Evolutionary conservation across 2,113 vertebrate genomes (phyloP), one percentile per base, ranked within the genome.

Genomic region (Galemys pyrenaicus): DNA sequence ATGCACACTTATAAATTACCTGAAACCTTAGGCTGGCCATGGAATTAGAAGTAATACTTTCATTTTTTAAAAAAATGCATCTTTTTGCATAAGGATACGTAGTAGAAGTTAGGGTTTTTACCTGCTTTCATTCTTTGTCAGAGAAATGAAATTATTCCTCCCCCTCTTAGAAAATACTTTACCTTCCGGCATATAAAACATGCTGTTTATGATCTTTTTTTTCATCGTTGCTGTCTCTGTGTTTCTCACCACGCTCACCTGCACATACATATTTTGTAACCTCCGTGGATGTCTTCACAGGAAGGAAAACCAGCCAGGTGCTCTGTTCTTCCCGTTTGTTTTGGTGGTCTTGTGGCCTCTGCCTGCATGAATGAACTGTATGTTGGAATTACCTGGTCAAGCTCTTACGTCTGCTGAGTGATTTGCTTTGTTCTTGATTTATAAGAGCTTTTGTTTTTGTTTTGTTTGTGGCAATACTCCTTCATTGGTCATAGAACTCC

Each of bases 31-130:
- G n/a, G 44, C 74, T 39, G 92, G 58, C 71, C 32, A 79, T 92
- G 74, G 91, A 92, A 83, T 91, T 60, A 58, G 87, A 80, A 77
- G 60, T 75, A 73, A 11, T 71, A 24, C 17, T 88, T 94, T 92
- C 32, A 35, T 88, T 81, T 92, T 77, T 73, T 84, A 77, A 13
- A 49, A 49, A 49, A n/a, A 78, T 60, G 85, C 51, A 10, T 9
- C n/a, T 35, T 71, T 83, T 87, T 92, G 51, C 6, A 1, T 75
- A 75, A 84, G 20, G 30, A 62, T 78, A 37, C 49, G 6, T 65
- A 79, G 60, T 70, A 37, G 68, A 87, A 70, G 46, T 77, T 65
- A 64, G 46, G 78, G 65, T 62, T 92, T 71, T 87, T 79, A 92
- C 41, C 39, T 49, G 17, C 19, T 20, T 70, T 19, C 28, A 9